phyloP scores from a whole-genome alignment of 2,797 vertebrate species.

The Hoplostethus mediterraneus region DNA sequence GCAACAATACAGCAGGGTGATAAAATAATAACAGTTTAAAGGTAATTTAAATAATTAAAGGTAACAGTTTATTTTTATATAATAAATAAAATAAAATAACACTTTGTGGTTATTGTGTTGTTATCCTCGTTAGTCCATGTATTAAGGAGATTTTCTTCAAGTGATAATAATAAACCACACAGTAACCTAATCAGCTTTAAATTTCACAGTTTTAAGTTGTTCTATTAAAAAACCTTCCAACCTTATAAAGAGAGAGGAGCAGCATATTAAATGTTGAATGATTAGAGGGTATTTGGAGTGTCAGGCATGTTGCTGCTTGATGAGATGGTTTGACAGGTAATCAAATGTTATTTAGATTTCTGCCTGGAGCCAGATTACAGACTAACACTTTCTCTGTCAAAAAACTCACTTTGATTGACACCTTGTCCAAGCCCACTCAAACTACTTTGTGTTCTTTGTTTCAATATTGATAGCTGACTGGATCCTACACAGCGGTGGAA shows the following conservation, averaged over 20 bases:
- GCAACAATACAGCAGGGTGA: background rate
- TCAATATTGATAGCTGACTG: conserved; percentile 46
- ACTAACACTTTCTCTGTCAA: conserved; percentile 55
- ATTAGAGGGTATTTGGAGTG: conserved; percentile 45
- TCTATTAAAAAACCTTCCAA: background rate
- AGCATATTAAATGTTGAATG: conserved; percentile 39
- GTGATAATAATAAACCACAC: background rate
- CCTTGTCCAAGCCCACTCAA: conserved; percentile 57
- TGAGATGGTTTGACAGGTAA: conserved; percentile 67
- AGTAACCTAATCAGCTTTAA: conserved; percentile 6
- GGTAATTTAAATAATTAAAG: too few species aligned
- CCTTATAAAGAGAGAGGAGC: background rate
- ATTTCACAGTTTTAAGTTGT: background rate
- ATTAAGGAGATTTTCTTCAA: background rate
- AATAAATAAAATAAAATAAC: too few species aligned
- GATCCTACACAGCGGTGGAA: background rate
- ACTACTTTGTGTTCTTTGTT: conserved; percentile 58
- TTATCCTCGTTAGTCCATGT: background rate
- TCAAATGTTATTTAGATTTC: conserved; percentile 63
- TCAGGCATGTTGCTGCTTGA: conserved; percentile 57
- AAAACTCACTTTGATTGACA: conserved; percentile 65
- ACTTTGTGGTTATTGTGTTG: background rate
- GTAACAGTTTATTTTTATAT: background rate
- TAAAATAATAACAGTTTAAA: conserved; percentile 8
- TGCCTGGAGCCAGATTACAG: conserved; percentile 41